Base-by-base conservation (phyloP, 1,140 invertebrate genomes). In the Himalopsyche phryganea region DNA sequence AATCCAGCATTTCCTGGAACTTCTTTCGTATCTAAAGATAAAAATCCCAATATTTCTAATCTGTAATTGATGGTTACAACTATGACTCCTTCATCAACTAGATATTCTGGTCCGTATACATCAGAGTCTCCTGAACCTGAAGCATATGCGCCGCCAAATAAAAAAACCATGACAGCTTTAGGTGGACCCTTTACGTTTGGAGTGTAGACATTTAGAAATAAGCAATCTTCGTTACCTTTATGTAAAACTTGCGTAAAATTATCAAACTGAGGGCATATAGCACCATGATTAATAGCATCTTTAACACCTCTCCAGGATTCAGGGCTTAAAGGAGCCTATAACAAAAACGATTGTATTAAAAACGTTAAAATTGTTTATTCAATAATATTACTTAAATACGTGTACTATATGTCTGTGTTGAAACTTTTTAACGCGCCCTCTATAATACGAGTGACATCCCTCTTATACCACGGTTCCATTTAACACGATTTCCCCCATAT, bases 51-150 rank as follows among this genome's bases (percentile, higher is more conserved):
- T n/a, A 75, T 71, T 55, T 85, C 85, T 9, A 86, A 66, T 53
- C 87, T 75, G 58, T 83, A 89, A 66, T 89, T 89, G 1, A 88
- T 71, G 2, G 85, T 86, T 1, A 90, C 84, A 3, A 89, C 46
- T 17, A 89, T 74, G 3, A 88, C 75, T 63, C 85, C 79, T 23
- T 86, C 78, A 42, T 84, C 80, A 20, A 87, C 61, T 1, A 88
- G 65, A 67, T 80, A 86, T 66, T 89, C 77, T 63, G 85, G 79
- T 18, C 83, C 77, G 53, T 74, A 80, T 0, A 80, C 33, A 15
- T 71, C 66, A 15, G 76, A 68, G 36, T 83, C 71, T 11, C 79
- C 80, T 7, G 79, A 78, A n/a, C 84, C 85, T 1, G 64, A 58
- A 13, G 76, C 71, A 65, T 81, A 88, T 1, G 69, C 80, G 51